Evolutionary conservation across 1,140 invertebrate species (phyloP), one percentile per base, ranked within the genome.

Genomic region (Drosophila seguyi): DNA sequence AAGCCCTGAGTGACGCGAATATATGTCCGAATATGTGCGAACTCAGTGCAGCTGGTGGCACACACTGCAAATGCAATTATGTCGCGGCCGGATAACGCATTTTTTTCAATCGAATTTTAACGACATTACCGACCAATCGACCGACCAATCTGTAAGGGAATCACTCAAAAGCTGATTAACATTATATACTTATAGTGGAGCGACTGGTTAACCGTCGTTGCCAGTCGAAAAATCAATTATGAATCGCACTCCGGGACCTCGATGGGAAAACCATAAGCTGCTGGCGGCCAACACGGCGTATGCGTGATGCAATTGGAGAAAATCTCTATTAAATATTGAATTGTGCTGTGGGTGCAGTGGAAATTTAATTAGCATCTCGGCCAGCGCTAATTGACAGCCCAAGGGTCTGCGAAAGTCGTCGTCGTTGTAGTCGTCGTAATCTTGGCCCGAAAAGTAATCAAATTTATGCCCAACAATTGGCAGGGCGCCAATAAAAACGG

Each of bases 401-500:
- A 45, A 47, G 42, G 58, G 41, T 20, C 48, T 47, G 57, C 59
- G 45, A 38, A 47, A 27, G 42, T 20, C 48, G 16, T 29, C 25
- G 47, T 50, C 25, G n/a, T 34, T 27, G 8, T 39, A n/a, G 56
- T 55, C 42, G 11, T 38, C 34, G 60, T 58, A 78, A 65, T 55
- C 65, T 78, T 59, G 53, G 42, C 29, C 81, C 62, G 48, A 78
- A 84, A 81, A 65, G 81, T 75, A 88, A 88, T 90, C 85, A 90
- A 88, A 88, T 88, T 88, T 81, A 88, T 88, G 74, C 56, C 61
- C 63, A 68, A 75, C 85, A 90, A 88, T 90, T 88, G 85, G 88
- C 81, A 71, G 61, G 62, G 50, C 56, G 81, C 81, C 78, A 66
- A 85, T 88, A 88, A 88, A 88, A 72, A 42, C 31, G 61, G 69